A percentile compares a stretch with the other conserved stretches of the same genome.
phyloP scores from a whole-genome alignment of 2,113 vertebrate genomes.

The Cololabis saira region DNA sequence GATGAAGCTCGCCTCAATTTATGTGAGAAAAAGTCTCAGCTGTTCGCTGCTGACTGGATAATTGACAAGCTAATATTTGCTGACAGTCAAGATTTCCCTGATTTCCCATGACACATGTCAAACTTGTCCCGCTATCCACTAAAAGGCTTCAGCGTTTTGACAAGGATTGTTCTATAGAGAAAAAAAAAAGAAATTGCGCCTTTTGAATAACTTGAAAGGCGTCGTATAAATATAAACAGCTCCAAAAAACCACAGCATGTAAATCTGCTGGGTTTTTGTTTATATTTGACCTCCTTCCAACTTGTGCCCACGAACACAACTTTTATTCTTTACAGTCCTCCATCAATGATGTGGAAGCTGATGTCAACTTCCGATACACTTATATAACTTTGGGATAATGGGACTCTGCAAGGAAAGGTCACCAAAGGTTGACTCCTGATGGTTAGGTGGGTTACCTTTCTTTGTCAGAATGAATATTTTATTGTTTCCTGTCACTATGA shows the following conservation, averaged over 20 bases:
- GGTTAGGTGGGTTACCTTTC: too few species aligned
- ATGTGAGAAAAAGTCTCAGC: slow-evolving; percentile 45
- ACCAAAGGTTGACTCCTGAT: too few species aligned
- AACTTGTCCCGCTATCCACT: slow-evolving; percentile 29
- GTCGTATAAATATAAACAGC: slow-evolving; percentile 20
- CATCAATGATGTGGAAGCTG: background rate
- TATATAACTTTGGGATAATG: too few species aligned
- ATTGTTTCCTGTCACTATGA: too few species aligned
- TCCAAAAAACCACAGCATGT: slow-evolving; percentile 7
- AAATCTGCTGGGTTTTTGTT: slow-evolving; percentile 2
- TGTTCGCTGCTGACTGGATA: slow-evolving; percentile 58
- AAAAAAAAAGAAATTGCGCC: slow-evolving; percentile 13
- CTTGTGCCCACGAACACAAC: background rate
- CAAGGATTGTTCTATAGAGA: slow-evolving; percentile 48
- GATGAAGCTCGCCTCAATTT: slow-evolving; percentile 57
- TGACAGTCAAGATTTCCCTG: slow-evolving; percentile 44
- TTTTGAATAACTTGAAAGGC: slow-evolving; percentile 41
- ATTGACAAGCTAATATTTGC: slow-evolving; percentile 64
- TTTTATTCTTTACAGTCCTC: background rate
- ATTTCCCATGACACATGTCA: slow-evolving; percentile 55
- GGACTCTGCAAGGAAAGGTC: too few species aligned
- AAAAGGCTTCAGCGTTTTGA: slow-evolving; percentile 51
- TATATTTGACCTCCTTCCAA: background rate
- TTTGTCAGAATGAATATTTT: too few species aligned
- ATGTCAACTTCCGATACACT: too few species aligned